A percentile compares a stretch with the other conserved stretches of the same genome.
Evolutionary conservation across 2,797 vertebrate genomes (phyloP).

Genomic region (Myripristis jacobus): DNA sequence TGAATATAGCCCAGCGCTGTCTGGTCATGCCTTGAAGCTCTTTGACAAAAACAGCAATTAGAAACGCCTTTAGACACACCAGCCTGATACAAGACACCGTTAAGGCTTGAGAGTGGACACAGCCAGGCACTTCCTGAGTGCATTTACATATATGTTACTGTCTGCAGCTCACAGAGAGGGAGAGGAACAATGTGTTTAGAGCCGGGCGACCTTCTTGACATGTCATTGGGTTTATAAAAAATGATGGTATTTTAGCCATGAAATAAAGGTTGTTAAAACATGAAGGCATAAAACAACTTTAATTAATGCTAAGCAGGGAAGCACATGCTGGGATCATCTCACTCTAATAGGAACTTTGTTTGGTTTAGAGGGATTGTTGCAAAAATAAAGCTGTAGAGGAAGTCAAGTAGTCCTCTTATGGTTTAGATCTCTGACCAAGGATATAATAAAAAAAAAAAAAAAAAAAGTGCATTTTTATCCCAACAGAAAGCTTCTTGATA

Average conservation of each 20-base stretch:
- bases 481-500: background rate
- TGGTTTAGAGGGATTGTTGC: constrained; percentile 6
- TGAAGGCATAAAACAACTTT: constrained; percentile 60
- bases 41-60: constrained; percentile 78
- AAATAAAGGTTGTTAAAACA: constrained; percentile 74
- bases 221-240: constrained; percentile 71
- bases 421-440: background rate
- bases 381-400: constrained; percentile 9
- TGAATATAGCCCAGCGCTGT: constrained; percentile 75
- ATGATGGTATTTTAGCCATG: constrained; percentile 63
- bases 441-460: background rate
- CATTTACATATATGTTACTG: constrained; percentile 79
- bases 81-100: constrained; percentile 75
- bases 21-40: constrained; percentile 72
- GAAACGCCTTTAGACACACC: constrained; percentile 76
- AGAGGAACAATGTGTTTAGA: constrained; percentile 63
- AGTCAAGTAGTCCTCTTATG: constrained; percentile 4
- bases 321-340: constrained; percentile 20
- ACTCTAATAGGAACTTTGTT: constrained; percentile 29
- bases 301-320: constrained; percentile 58
- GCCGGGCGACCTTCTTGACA: constrained; percentile 78
- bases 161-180: constrained; percentile 58
- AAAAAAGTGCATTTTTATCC: background rate
- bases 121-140: constrained; percentile 54
- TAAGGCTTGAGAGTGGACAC: constrained; percentile 64